Conservation (phyloP, 2,888 invertebrate species). For the Stictocephala bisonia region DNA sequence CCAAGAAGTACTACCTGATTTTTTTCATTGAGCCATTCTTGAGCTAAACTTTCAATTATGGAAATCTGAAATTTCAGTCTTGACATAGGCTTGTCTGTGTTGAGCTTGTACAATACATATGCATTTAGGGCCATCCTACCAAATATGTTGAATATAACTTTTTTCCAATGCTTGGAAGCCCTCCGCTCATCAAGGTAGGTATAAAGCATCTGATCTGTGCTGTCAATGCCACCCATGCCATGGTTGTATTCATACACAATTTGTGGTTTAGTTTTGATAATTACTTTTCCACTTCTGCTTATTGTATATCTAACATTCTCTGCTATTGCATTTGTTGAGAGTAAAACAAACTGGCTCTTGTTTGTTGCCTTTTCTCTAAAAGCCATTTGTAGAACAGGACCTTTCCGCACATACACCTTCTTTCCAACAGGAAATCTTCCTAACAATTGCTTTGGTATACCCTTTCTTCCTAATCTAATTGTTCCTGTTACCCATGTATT, state of each 20-base stretch:
- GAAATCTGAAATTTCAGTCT: too few relatives aligned
- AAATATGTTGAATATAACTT: too few relatives aligned
- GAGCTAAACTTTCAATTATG: too few relatives aligned
- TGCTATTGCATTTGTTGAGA: constrained; percentile 30
- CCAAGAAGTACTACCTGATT: too few relatives aligned
- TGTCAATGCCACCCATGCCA: constrained; percentile 39
- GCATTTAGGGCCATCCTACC: too few relatives aligned
- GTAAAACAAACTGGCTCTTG: constrained; percentile 27
- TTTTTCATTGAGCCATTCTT: too few relatives aligned
- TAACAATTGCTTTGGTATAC: constrained; percentile 4
- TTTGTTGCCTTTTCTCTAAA: too few relatives aligned
- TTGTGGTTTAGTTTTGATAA: constrained; percentile 32
- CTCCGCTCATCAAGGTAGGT: constrained; percentile 36
- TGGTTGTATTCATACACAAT: constrained; percentile 27
- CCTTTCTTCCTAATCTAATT: constrained; percentile 14
- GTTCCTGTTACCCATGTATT: constrained; percentile 32
- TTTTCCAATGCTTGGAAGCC: too few relatives aligned
- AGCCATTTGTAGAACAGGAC: constrained; percentile 27
- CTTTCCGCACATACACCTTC: constrained; percentile 36
- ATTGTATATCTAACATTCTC: constrained; percentile 15
- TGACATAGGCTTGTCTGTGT: too few relatives aligned
- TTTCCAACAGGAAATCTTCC: constrained; percentile 32
- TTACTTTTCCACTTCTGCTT: constrained; percentile 2
- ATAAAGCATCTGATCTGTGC: constrained; percentile 31
- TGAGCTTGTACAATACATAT: too few relatives aligned